phyloP scores from a whole-genome alignment of 2,797 vertebrate species.

The Notolabrus celidotus region DNA sequence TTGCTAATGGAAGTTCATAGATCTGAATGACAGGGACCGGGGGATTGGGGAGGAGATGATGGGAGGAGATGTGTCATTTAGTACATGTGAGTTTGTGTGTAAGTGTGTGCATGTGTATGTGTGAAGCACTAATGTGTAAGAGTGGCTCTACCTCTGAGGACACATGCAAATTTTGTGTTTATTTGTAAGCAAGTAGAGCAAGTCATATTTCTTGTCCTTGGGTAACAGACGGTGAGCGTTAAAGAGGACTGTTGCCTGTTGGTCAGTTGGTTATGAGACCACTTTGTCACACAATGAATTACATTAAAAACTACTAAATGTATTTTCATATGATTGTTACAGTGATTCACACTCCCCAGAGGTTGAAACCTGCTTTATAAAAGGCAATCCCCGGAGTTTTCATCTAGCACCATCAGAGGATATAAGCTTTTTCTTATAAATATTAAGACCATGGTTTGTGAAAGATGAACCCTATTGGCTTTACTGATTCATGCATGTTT shows the following conservation, averaged over 20 bases:
- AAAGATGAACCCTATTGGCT: too few relatives aligned
- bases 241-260: neutral
- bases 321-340: too few relatives aligned
- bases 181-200: conserved; percentile 37
- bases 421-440: too few relatives aligned
- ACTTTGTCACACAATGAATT: too few relatives aligned
- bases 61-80: conserved; percentile 56
- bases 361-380: too few relatives aligned
- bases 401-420: too few relatives aligned
- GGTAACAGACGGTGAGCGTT: conserved; percentile 22
- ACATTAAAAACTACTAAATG: too few relatives aligned
- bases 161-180: conserved; percentile 39
- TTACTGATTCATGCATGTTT: too few relatives aligned
- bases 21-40: conserved; percentile 87
- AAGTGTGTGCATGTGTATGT: conserved; percentile 15
- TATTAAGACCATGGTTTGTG: too few relatives aligned
- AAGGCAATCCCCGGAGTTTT: too few relatives aligned
- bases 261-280: too few relatives aligned
- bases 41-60: conserved; percentile 71
- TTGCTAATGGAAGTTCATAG: conserved; percentile 89
- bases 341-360: too few relatives aligned
- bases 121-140: conserved; percentile 11
- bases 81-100: conserved; percentile 19
- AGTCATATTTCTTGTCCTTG: conserved; percentile 29
- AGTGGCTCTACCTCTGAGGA: conserved; percentile 29